Evolutionary conservation across 2,113 vertebrate species (phyloP).

Genomic region (Opisthocomus hoazin): DNA sequence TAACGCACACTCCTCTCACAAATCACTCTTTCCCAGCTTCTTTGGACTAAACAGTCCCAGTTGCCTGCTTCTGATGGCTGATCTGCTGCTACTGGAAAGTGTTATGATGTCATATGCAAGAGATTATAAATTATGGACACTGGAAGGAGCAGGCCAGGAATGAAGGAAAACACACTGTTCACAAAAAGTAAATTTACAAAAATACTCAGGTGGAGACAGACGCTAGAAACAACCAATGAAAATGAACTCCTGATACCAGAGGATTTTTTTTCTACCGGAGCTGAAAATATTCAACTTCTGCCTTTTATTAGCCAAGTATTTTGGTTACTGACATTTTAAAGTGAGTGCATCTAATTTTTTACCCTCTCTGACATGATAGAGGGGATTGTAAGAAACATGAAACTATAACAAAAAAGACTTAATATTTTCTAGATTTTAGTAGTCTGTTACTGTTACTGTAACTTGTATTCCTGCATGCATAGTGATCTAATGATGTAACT

Average conservation of each 20-base stretch:
- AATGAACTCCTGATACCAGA: neutral
- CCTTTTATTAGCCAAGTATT: neutral
- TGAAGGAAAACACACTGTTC: neutral
- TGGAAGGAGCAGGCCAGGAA: neutral
- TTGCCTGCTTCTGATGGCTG: neutral
- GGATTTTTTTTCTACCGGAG: neutral
- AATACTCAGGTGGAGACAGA: neutral
- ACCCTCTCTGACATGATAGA: neutral
- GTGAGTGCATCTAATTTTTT: neutral
- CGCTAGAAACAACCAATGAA: neutral
- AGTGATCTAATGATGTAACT: no score
- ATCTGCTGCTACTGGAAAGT: neutral
- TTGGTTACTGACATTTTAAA: neutral
- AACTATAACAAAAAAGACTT: no score
- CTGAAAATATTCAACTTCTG: neutral
- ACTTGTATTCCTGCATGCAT: no score
- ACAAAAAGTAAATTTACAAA: neutral
- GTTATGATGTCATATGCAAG: neutral
- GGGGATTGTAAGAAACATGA: no score
- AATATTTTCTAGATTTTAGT: no score
- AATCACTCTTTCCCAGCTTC: neutral
- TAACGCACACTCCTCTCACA: neutral
- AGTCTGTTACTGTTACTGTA: no score
- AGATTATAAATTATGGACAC: neutral
- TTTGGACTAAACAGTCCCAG: neutral